phyloP scores from a whole-genome alignment of 2,888 invertebrate genomes.

The Rugalucina vietnamica region DNA sequence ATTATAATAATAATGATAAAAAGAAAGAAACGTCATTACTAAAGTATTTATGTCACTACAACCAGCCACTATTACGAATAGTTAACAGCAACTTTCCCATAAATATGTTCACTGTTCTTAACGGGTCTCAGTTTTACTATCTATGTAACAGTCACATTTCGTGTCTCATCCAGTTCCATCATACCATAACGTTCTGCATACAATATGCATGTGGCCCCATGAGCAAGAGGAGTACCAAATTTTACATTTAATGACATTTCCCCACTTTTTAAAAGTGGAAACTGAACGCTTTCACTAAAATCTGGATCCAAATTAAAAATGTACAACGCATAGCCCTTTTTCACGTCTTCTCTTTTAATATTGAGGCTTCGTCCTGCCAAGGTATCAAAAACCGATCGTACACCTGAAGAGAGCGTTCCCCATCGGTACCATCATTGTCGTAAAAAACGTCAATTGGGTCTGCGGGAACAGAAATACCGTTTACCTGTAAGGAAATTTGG shows the following conservation, averaged over 20 bases:
- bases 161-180: not conserved
- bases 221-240: not conserved
- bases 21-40: no score
- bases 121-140: no score
- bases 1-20: no score
- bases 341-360: not conserved
- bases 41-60: no score
- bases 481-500: not conserved
- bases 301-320: not conserved
- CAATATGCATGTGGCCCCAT: not conserved
- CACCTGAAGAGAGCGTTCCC: not conserved
- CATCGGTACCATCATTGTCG: not conserved
- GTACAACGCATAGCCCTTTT: not conserved
- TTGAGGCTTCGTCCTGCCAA: not conserved
- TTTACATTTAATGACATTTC: not conserved
- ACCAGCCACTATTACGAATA: no score
- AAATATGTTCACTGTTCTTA: no score
- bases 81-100: no score
- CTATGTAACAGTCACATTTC: not conserved
- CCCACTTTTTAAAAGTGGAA: not conserved
- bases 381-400: not conserved
- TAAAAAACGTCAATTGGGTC: not conserved
- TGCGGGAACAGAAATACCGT: not conserved
- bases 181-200: not conserved
- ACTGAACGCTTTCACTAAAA: conserved; percentile 1